Percentiles rank a stretch among this genome's conserved stretches.
These are phyloP conservation scores for Regulus satrapa DNA, from an alignment of 2,113 vertebrate species.

Conservation along the genomic window DNA sequence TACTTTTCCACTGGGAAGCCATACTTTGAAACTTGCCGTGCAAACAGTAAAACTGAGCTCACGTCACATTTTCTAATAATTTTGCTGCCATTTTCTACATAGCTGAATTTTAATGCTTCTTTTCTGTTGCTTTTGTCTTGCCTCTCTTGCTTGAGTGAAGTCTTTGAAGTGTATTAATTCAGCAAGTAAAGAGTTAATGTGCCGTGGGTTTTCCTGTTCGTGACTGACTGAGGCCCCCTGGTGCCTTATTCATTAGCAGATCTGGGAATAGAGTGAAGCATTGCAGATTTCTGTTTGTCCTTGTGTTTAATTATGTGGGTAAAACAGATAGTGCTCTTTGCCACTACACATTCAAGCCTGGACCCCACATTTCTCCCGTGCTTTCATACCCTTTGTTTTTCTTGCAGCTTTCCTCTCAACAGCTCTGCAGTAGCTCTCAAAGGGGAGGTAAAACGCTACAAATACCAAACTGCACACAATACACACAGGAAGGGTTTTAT, in stretches of 20 bases:
- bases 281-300: neutral
- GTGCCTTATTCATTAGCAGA: neutral
- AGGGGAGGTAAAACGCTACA: neutral
- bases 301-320: neutral
- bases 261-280: neutral
- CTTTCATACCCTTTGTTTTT: neutral
- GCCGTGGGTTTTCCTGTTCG: neutral
- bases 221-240: conserved; percentile 14
- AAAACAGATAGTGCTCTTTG: neutral
- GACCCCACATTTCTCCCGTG: neutral
- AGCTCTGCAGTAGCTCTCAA: neutral
- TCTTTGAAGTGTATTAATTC: neutral
- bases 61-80: neutral
- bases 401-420: neutral
- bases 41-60: neutral
- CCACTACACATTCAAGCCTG: neutral
- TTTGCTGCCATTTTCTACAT: neutral
- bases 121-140: neutral
- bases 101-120: neutral
- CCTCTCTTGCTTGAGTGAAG: neutral
- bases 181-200: neutral
- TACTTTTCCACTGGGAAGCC: neutral
- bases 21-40: neutral
- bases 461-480: neutral
- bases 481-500: neutral